Base-by-base conservation (phyloP, 2,797 vertebrate genomes). In the Percopsis omiscomaycus region DNA sequence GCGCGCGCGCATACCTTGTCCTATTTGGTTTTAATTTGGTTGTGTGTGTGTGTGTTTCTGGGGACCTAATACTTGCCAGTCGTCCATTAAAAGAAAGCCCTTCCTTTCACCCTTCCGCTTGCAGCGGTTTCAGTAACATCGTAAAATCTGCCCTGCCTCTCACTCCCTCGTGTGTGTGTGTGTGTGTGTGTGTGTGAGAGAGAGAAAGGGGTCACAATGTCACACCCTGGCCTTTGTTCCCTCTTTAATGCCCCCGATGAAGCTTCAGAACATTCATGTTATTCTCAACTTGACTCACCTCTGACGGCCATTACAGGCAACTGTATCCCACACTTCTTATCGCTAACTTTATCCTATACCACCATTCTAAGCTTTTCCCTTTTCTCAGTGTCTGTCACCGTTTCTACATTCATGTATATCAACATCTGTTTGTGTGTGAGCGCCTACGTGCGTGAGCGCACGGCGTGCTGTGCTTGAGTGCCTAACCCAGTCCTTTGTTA, bases 181-280 rank as follows among this genome's bases (percentile, higher is more conserved):
- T 54, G 50, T 30, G 59, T 52, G 42, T 67, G 47, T 62, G 44
- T 54, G 22, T 46, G 52, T 12, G 51, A 15, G 29, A 61, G 54
- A 37, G 54, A 50, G 28, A 3, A 27, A 14, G 57, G 58, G 54
- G 78, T 87, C 75, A 76, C 59, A 78, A 59, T 72, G 75, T 77
- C 77, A 82, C 60, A 63, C 55, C 62, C 66, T 84, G 77, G 69
- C 62, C 58, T 56, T 15, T 75, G 73, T 68, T 78, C 61, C 66
- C 65, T 16, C 67, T 79, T 74, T 79, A 79, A 81, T 83, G 75
- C 72, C 49, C 48, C 60, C 44, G 75, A 64, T 70, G 67, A 64
- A 51, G 37, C 67, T 46, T 15, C 53, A 66, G 52, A 54, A 60
- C 51, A 56, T 50, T 3, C 16, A 59, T 66, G 69, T 73, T 52